These are phyloP conservation scores for Athalia cordata DNA, from an alignment of 2,888 invertebrate genomes.

Conservation along the genomic window DNA sequence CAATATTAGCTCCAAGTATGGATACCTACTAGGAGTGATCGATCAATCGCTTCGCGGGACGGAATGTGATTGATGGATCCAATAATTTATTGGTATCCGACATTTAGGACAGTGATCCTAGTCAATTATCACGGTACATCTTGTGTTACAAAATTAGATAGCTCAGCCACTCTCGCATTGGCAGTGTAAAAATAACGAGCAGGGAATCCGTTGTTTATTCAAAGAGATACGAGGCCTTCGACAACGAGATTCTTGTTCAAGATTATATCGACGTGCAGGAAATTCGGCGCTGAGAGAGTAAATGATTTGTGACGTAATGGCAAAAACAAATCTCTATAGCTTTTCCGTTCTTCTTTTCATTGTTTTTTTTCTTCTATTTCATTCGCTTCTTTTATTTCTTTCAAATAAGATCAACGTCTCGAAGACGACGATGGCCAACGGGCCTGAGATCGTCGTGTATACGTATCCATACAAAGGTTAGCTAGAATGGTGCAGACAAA, in stretches of 20 bases:
- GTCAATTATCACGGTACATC: too few relatives aligned
- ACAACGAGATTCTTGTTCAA: neutral
- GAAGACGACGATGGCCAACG: conserved; percentile 14
- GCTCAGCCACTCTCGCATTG: neutral
- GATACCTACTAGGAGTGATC: neutral
- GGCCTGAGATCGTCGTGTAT: neutral
- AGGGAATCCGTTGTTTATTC: conserved; percentile 12
- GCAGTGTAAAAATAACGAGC: conserved; percentile 14
- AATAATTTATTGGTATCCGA: neutral
- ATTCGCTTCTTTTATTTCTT: neutral
- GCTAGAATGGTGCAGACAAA: conserved; percentile 47
- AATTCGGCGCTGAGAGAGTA: too few relatives aligned
- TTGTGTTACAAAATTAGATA: too few relatives aligned
- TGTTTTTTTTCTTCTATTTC: neutral
- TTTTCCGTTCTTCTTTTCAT: too few relatives aligned
- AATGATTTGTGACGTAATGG: too few relatives aligned
- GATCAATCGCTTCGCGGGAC: neutral
- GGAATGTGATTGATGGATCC: conserved; percentile 1
- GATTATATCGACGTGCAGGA: too few relatives aligned
- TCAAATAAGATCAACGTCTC: conserved; percentile 25
- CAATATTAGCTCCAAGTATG: neutral
- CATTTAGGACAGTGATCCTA: too few relatives aligned
- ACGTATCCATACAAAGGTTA: conserved; percentile 1
- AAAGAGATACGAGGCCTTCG: neutral
- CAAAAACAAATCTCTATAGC: too few relatives aligned